phyloP scores from a whole-genome alignment of 2,797 vertebrate genomes.

The Myotis planiceps region DNA sequence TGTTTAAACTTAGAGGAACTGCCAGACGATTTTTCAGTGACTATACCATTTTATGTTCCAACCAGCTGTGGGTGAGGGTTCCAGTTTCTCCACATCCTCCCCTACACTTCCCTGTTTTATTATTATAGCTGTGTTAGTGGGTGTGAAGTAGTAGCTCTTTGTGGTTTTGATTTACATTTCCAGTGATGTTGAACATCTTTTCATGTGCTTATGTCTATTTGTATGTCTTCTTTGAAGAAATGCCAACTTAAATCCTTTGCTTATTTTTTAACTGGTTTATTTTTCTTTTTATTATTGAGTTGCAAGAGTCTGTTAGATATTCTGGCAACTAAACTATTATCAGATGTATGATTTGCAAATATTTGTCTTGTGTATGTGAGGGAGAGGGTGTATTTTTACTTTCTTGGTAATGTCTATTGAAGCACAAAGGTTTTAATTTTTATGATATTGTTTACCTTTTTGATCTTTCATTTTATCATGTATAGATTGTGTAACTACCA shows the following conservation, averaged over 20 bases:
- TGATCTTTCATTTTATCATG: neutral
- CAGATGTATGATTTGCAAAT: neutral
- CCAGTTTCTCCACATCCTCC: neutral
- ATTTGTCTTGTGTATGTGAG: neutral
- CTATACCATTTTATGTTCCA: neutral
- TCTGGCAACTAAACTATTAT: neutral
- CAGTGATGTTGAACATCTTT: neutral
- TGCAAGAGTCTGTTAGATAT: neutral
- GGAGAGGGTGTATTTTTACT: neutral
- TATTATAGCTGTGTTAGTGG: neutral
- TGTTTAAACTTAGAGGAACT: neutral
- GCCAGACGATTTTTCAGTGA: neutral
- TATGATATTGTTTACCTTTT: neutral
- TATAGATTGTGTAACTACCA: neutral
- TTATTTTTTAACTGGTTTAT: neutral
- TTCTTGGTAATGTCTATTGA: neutral
- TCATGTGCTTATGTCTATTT: neutral
- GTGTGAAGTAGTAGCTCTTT: neutral
- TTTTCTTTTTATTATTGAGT: neutral
- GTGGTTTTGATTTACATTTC: neutral
- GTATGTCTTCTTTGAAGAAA: neutral
- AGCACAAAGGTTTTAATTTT: neutral
- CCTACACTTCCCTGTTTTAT: neutral
- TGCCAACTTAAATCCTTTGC: neutral
- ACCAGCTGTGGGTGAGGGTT: neutral